Conservation (phyloP, 2,888 invertebrate species). For the Oasisia sp. region DNA sequence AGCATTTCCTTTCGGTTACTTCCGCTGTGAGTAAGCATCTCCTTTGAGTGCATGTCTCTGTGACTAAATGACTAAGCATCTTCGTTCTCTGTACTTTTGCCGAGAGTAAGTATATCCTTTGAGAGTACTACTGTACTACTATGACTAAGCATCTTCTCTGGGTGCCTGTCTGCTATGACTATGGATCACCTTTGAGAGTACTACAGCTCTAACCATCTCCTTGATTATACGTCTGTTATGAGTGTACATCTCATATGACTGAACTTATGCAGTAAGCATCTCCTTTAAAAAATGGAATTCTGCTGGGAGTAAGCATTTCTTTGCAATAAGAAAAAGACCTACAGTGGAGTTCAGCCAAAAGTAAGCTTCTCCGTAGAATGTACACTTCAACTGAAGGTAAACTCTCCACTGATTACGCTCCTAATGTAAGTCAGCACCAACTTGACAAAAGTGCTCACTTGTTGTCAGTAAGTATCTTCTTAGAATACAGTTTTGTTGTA, state of each 20-base stretch:
- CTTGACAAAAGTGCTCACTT: no score
- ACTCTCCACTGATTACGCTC: no score
- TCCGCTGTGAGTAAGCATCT: no score
- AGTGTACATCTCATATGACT: not conserved
- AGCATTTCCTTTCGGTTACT: no score
- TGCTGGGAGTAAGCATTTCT: no score
- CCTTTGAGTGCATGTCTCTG: no score
- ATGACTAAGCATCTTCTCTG: not conserved
- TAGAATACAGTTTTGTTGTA: not conserved
- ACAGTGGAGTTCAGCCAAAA: no score
- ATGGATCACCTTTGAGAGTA: not conserved
- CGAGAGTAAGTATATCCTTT: not conserved
- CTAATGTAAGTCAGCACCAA: no score
- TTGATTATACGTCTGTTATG: not conserved
- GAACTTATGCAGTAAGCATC: not conserved
- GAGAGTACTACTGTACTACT: not conserved
- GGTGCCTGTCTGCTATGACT: not conserved
- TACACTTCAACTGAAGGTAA: no score
- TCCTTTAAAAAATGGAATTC: no score
- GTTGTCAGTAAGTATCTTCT: not conserved
- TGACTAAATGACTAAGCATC: not conserved
- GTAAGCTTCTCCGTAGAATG: no score
- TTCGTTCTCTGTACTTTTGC: not conserved
- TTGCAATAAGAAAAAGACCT: no score
- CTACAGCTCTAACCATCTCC: not conserved